These are phyloP conservation scores for Siphlonurus alternatus DNA, from an alignment of 2,888 invertebrate genomes.

Conservation along the genomic window DNA sequence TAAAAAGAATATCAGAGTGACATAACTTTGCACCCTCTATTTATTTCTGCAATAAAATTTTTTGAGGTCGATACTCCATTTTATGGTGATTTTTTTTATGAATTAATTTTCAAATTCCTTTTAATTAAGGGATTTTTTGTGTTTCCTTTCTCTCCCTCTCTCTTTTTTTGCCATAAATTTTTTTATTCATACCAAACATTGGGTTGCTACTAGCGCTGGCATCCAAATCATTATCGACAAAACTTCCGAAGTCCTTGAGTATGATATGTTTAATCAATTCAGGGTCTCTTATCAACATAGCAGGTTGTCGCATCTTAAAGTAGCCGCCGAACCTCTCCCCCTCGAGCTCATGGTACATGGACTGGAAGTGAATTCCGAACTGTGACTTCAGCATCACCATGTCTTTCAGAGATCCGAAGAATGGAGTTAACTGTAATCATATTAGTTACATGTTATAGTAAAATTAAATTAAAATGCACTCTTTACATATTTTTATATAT, in stretches of 20 bases:
- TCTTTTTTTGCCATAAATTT: no score
- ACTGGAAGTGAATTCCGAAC: not conserved
- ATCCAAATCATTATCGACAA: constrained; percentile 46
- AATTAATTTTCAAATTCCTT: no score
- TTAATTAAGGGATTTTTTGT: no score
- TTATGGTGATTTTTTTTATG: no score
- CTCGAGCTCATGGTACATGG: constrained; percentile 5
- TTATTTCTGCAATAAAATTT: no score
- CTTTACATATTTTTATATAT: no score
- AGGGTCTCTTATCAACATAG: constrained; percentile 42
- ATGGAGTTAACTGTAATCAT: not conserved
- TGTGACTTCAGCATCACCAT: not conserved
- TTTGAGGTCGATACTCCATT: no score
- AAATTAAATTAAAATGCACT: no score
- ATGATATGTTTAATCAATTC: constrained; percentile 37
- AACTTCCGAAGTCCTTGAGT: constrained; percentile 42
- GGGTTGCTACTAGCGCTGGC: constrained; percentile 48
- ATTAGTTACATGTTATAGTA: no score
- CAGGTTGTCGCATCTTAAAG: constrained; percentile 26
- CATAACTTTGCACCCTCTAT: no score
- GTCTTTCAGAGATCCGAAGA: not conserved
- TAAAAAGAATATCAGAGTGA: no score
- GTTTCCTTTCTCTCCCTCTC: no score
- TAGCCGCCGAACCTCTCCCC: constrained; percentile 10
- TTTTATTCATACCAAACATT: constrained; percentile 21